Percentiles rank a stretch among this genome's conserved stretches.
Conservation (phyloP, 2,113 vertebrate species). For the Xenopus borealis region DNA sequence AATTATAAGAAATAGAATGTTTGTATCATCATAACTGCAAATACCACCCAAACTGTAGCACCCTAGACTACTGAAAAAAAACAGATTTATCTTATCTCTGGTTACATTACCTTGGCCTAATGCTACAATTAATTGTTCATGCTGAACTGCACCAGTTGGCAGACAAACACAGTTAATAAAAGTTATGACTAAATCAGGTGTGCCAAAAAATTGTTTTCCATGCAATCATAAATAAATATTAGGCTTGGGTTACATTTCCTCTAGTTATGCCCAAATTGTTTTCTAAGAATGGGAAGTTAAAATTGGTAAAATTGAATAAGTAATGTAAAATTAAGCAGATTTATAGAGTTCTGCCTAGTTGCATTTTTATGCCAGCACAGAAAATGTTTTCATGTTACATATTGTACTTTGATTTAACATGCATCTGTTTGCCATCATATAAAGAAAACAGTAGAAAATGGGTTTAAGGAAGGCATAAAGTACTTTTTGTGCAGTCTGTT, state of each 20-base stretch:
- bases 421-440: conserved; percentile 5
- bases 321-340: conserved; percentile 6
- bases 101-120: conserved; percentile 37
- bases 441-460: neutral
- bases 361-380: neutral
- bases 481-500: neutral
- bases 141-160: conserved; percentile 23
- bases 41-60: neutral
- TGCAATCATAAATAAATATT: conserved; percentile 38
- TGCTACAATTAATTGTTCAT: conserved; percentile 17
- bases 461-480: neutral
- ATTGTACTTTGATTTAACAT: neutral
- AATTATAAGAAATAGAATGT: neutral
- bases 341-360: neutral
- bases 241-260: conserved; percentile 28
- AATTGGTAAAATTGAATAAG: neutral
- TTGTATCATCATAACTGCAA: neutral
- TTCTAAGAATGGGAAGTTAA: conserved; percentile 2
- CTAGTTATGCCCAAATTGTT: conserved; percentile 22
- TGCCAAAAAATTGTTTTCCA: conserved; percentile 19
- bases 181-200: conserved; percentile 36
- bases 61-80: neutral
- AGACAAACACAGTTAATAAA: conserved; percentile 40
- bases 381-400: neutral
- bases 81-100: conserved; percentile 25